Evolutionary conservation across 2,113 vertebrate species (phyloP), one percentile per base, ranked within the genome.

Genomic region (Mellivora capensis): DNA sequence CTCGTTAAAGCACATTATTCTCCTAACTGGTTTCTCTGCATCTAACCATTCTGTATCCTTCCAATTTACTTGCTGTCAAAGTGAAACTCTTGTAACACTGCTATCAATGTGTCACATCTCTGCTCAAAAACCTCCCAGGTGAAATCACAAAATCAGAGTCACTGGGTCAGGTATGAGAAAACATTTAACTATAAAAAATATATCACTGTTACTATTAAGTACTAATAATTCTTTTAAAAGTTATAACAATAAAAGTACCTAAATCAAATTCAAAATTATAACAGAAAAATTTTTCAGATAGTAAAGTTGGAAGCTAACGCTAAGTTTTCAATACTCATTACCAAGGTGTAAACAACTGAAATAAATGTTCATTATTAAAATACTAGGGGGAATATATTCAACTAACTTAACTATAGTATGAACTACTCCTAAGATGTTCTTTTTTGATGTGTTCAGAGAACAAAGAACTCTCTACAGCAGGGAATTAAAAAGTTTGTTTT

Each of bases 381-480:
- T 42, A 67, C 15, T 57, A 87, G 29, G 27, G 59, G 59, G 39
- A 79, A n/a, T 57, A 67, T 54, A 67, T 54, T 64, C 39, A 37
- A 42, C 67, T n/a, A 49, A 42, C 79, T 54, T 67, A 67, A n/a
- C 44, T 54, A 10, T 18, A 8, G 9, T 44, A 21, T 6, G 1
- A 49, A 80, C 47, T 39, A 77, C n/a, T 39, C 44, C 80, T 31
- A 59, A 59, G 87, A 59, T 86, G 57, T 23, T 42, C 3, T 83
- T 97, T 96, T 79, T 34, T 6, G 54, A 87, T 91, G 37, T 74
- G 74, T 52, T 94, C 52, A 83, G 67, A 97, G 93, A 77, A 98
- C 52, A 96, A 96, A 96, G 91, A 87, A 90, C 12, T 88, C 80
- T 93, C 44, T 72, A 17, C 42, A 90, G 62, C 31, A 95, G 96